Evolutionary conservation across 2,888 invertebrate species (phyloP).

Genomic region (Gortyna flavago): DNA sequence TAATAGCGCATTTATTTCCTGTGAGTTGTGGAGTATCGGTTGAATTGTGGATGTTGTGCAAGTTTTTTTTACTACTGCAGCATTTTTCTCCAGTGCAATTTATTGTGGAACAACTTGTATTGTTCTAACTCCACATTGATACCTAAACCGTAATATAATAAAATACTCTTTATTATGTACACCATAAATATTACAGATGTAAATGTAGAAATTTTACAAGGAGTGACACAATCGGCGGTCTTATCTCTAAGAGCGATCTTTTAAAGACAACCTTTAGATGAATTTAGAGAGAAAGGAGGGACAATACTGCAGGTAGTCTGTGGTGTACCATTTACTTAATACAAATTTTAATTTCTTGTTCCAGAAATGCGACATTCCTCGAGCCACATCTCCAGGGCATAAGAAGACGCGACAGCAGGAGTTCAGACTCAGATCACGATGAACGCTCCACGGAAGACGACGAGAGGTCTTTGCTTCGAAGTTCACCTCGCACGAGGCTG

Average conservation of each 20-base stretch:
- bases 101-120: not conserved
- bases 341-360: conserved; percentile 77
- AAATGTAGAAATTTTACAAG: not conserved
- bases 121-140: not conserved
- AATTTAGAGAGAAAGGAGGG: not conserved
- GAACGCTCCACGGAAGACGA: conserved; percentile 88
- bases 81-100: not conserved
- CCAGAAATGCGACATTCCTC: conserved; percentile 93
- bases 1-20: conserved; percentile 62
- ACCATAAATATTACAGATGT: not conserved
- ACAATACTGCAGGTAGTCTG: not conserved
- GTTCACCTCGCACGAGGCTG: conserved; percentile 85
- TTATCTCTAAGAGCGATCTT: not conserved
- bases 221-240: not conserved
- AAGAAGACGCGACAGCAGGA: conserved; percentile 86
- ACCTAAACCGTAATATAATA: not conserved
- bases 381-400: conserved; percentile 93
- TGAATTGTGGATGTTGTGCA: conserved; percentile 27
- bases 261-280: not conserved
- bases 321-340: not conserved
- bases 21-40: conserved; percentile 29
- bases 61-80: not conserved
- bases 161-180: not conserved
- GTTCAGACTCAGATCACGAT: conserved; percentile 88
- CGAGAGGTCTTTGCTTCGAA: conserved; percentile 84